Percentiles rank a stretch among this genome's conserved stretches.
Conservation (phyloP, 2,113 vertebrate genomes). For the Plestiodon gilberti region DNA sequence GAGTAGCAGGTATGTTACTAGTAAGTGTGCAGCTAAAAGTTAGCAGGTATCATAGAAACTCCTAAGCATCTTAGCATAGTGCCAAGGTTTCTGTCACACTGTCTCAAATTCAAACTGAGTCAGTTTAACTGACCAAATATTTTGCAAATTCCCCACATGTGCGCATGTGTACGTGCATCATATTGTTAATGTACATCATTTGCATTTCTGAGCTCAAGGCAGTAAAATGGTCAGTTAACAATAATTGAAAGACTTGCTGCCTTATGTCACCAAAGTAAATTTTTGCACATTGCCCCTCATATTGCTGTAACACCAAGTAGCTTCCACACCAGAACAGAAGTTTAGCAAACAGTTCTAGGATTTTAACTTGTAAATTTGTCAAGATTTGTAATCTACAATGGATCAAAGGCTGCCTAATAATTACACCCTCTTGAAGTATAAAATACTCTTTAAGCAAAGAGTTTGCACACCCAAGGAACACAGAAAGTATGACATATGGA, state of each 20-base stretch:
- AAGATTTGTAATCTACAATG: background rate
- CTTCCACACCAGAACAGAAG: background rate
- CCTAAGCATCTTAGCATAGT: background rate
- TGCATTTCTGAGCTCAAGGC: background rate
- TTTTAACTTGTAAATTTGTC: background rate
- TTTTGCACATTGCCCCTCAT: background rate
- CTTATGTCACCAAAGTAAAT: background rate
- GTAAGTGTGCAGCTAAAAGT: too few species aligned
- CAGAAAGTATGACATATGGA: too few species aligned
- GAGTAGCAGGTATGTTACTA: too few species aligned
- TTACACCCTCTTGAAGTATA: background rate
- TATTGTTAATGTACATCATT: background rate
- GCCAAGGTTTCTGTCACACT: background rate
- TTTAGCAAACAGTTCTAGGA: background rate
- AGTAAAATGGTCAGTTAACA: background rate
- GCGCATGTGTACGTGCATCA: too few species aligned
- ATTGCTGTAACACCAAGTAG: background rate
- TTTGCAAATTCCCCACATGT: background rate
- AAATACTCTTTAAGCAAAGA: background rate
- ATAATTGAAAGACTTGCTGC: background rate
- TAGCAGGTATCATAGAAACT: background rate
- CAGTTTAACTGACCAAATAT: background rate
- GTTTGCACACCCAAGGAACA: background rate
- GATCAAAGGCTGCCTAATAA: background rate
- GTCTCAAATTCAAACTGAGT: background rate